Evolutionary conservation across 2,113 vertebrate species (phyloP), one percentile per base, ranked within the genome.

Genomic region (Daphoenositta chrysoptera): DNA sequence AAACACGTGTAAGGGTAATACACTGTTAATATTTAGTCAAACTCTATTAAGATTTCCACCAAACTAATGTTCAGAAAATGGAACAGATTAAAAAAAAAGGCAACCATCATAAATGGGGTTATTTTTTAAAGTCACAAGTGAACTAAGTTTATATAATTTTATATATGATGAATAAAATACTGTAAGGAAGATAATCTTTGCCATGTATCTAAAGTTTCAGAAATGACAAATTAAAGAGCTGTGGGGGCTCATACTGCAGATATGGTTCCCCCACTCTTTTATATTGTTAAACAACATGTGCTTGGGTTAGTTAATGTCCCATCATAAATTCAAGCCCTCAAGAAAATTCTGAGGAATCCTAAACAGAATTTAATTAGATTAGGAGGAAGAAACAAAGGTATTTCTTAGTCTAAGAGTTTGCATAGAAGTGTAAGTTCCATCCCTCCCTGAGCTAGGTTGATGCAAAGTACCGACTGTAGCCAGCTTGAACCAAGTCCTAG

Each of bases 401-500:
- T 92, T 85, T 80, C 14, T 79, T 48, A 75, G 44, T 47, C 37
- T 87, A 68, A 79, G 23, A 9, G 11, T 75, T 75, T 69, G 13
- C 30, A 69, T 28, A 84, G 33, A 68, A n/a, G 30, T 23, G 1
- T 31, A 26, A 57, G 10, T 79, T 83, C 50, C 26, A 47, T 20
- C 4, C 5, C 28, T 47, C 14, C 11, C 26, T 24, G 61, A 35
- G 35, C 30, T 53, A 63, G 10, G 28, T 45, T 68, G 31, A 66
- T 70, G 54, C 27, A 60, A 10, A 0, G 1, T 7, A 8, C 31
- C 0, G 0, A 17, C 37, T 75, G 27, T 16, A 86, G 61, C 15
- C 50, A 64, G 20, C 14, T 86, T 44, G 42, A 76, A 58, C 27
- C 33, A 58, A 21, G 22, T 24, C 27, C 33, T 70, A 2, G 48